Conservation (phyloP, 2,888 invertebrate species). For the Rotaria macrura region DNA sequence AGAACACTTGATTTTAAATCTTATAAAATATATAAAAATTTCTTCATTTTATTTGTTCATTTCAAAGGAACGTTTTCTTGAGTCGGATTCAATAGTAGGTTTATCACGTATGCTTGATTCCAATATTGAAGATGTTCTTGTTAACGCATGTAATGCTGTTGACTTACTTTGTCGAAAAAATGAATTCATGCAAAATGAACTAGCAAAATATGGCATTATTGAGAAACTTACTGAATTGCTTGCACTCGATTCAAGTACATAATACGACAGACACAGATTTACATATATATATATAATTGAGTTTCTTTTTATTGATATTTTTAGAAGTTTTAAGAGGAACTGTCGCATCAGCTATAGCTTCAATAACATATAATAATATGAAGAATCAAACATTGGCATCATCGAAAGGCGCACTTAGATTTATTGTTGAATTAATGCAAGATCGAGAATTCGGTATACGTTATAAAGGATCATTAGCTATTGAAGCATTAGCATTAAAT, state of each 20-base stretch:
- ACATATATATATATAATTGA: no score
- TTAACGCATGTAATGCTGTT: constrained; percentile 49
- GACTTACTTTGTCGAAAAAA: constrained; percentile 44
- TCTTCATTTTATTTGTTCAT: no score
- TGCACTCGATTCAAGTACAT: constrained; percentile 43
- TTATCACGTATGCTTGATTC: constrained; percentile 26
- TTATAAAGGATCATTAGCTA: constrained; percentile 48
- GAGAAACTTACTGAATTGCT: constrained; percentile 47
- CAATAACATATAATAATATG: constrained; percentile 38
- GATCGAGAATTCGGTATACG: constrained; percentile 44
- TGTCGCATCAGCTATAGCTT: constrained; percentile 46
- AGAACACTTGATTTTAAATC: no score
- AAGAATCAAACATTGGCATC: constrained; percentile 29
- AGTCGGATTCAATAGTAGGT: not conserved
- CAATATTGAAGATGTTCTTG: constrained; percentile 45
- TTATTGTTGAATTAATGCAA: constrained; percentile 45
- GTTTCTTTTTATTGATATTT: not conserved
- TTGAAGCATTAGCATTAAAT: constrained; percentile 45
- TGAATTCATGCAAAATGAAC: constrained; percentile 42
- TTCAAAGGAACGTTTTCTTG: not conserved
- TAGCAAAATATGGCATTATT: constrained; percentile 42
- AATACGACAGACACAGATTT: no score
- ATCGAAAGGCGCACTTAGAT: constrained; percentile 37
- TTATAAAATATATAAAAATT: no score
- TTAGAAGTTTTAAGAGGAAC: constrained; percentile 46